Percentiles rank a stretch among this genome's conserved stretches.
These are phyloP conservation scores for Sebastes aleutianus DNA, from an alignment of 2,797 vertebrate species.

Conservation along the genomic window DNA sequence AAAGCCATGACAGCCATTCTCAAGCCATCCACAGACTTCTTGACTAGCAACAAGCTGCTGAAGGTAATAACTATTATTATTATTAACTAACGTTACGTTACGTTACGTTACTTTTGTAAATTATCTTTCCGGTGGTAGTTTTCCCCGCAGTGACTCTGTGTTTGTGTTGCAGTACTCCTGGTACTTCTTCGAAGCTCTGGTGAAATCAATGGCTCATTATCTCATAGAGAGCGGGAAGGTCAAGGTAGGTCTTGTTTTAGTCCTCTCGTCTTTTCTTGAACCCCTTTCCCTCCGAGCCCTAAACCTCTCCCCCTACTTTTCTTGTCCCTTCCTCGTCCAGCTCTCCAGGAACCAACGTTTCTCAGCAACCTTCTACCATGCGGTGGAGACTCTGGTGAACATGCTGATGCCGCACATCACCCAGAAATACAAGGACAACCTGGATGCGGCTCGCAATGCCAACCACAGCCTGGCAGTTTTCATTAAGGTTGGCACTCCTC, in stretches of 20 bases:
- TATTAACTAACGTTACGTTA: too few species aligned
- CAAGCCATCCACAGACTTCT: constrained; percentile 96
- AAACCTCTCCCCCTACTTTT: neutral
- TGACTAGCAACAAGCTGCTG: constrained; percentile 97
- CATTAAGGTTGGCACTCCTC: constrained; percentile 86
- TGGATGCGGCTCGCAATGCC: constrained; percentile 94
- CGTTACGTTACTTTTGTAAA: neutral
- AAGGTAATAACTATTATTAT: constrained; percentile 87
- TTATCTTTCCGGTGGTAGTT: neutral
- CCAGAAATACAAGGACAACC: constrained; percentile 97
- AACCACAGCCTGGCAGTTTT: constrained; percentile 97
- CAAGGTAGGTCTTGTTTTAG: constrained; percentile 83
- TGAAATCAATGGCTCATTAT: constrained; percentile 97
- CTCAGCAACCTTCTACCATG: constrained; percentile 91
- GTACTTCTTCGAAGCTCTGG: constrained; percentile 97
- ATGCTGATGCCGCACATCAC: constrained; percentile 98
- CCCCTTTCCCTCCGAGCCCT: neutral
- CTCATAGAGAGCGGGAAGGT: constrained; percentile 92
- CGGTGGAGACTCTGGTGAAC: constrained; percentile 93
- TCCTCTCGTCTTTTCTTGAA: neutral
- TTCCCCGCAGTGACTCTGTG: constrained; percentile 4
- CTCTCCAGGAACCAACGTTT: constrained; percentile 94
- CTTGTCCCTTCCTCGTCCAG: constrained; percentile 64
- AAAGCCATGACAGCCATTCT: constrained; percentile 98
- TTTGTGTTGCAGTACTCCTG: constrained; percentile 90